Evolutionary conservation across 2,797 vertebrate genomes (phyloP).

Genomic region (Platalea minor): DNA sequence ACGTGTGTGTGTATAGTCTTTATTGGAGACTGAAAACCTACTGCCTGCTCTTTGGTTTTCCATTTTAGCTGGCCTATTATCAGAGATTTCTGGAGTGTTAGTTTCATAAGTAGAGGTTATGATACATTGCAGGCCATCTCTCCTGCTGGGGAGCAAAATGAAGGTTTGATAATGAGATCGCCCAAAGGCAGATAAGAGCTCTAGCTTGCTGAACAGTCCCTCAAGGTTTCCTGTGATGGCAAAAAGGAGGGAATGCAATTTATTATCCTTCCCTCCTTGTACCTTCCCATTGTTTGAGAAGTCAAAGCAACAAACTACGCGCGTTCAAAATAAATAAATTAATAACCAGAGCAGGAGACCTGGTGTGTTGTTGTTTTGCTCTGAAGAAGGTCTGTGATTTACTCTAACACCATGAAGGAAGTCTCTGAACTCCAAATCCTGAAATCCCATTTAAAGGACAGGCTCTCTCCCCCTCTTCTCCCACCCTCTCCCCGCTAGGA

Average conservation of each 20-base stretch:
- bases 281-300: slow-evolving; percentile 44
- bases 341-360: neutral
- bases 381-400: neutral
- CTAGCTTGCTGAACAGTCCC: slow-evolving; percentile 70
- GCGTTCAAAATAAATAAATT: slow-evolving; percentile 45
- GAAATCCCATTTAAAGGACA: slow-evolving; percentile 13
- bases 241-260: slow-evolving; percentile 67
- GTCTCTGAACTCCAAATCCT: slow-evolving; percentile 9
- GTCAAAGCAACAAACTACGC: slow-evolving; percentile 11
- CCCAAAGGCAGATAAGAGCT: slow-evolving; percentile 74
- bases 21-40: slow-evolving; percentile 23
- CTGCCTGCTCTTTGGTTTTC: slow-evolving; percentile 62
- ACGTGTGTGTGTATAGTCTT: neutral
- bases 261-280: slow-evolving; percentile 60
- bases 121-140: slow-evolving; percentile 72
- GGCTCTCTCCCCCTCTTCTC: neutral
- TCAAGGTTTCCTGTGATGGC: slow-evolving; percentile 65
- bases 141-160: slow-evolving; percentile 72
- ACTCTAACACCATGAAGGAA: neutral
- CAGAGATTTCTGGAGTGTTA: slow-evolving; percentile 69
- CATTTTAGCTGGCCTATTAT: slow-evolving; percentile 70
- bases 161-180: slow-evolving; percentile 70
- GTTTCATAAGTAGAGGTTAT: slow-evolving; percentile 78
- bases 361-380: neutral
- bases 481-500: neutral